Evolutionary conservation across 2,797 vertebrate genomes (phyloP).

Genomic region (Zonotrichia albicollis): DNA sequence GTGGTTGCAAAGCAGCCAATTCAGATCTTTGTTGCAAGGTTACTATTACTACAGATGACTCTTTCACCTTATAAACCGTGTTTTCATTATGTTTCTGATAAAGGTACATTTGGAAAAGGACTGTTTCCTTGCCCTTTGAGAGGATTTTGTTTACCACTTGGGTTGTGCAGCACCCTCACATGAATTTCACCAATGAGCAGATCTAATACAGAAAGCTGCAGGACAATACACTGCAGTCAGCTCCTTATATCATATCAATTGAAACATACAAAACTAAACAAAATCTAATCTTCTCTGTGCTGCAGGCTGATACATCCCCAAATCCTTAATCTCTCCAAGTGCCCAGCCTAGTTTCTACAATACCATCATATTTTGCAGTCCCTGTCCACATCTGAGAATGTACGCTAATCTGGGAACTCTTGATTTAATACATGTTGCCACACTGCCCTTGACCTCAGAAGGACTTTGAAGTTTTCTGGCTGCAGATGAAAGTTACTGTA

Average conservation of each 20-base stretch:
- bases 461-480: slow-evolving; percentile 62
- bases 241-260: background rate
- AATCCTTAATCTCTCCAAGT: slow-evolving; percentile 24
- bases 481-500: slow-evolving; percentile 63
- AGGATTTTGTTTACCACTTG: background rate
- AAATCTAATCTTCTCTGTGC: background rate
- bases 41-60: background rate
- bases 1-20: background rate
- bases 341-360: background rate
- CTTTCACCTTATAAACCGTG: background rate
- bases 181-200: background rate
- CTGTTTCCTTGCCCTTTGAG: background rate
- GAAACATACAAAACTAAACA: background rate
- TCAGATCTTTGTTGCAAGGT: background rate
- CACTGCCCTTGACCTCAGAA: slow-evolving; percentile 49
- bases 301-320: background rate
- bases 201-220: background rate
- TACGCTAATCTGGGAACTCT: slow-evolving; percentile 28
- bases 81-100: background rate
- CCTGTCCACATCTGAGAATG: background rate
- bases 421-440: slow-evolving; percentile 57
- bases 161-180: background rate
- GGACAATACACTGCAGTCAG: background rate
- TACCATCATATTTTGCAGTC: background rate
- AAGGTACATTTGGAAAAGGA: background rate